Conservation (phyloP, 2,888 invertebrate genomes). For the Drosophila atroscutellata region DNA sequence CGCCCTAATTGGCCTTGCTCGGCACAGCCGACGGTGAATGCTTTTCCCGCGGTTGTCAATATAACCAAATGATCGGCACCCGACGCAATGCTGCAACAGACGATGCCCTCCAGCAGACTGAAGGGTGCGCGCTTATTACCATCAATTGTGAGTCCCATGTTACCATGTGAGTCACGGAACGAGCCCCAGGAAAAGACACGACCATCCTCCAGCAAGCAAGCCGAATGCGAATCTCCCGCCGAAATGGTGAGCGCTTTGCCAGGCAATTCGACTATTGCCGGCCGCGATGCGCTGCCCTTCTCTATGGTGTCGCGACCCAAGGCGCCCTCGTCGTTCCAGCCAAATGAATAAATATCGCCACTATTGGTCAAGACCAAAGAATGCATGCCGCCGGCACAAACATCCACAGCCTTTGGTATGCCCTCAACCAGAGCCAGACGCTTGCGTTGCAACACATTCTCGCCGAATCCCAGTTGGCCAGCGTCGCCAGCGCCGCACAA, state of each 20-base stretch:
- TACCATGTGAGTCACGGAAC: constrained; percentile 96
- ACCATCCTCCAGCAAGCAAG: constrained; percentile 93
- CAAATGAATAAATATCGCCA: constrained; percentile 89
- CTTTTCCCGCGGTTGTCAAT: constrained; percentile 88
- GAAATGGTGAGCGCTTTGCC: constrained; percentile 89
- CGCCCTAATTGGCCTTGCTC: constrained; percentile 98
- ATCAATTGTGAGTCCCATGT: constrained; percentile 94
- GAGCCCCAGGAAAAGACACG: constrained; percentile 96
- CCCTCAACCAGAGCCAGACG: constrained; percentile 87
- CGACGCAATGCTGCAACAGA: constrained; percentile 93
- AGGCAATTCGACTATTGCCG: constrained; percentile 88
- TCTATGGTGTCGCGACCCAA: constrained; percentile 92
- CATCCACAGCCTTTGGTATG: constrained; percentile 88
- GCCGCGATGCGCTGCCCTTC: constrained; percentile 90
- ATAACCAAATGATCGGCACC: constrained; percentile 96
- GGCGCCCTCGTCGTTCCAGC: constrained; percentile 99
- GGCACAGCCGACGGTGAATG: constrained; percentile 95
- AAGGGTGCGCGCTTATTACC: too few species aligned
- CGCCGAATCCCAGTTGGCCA: too few species aligned
- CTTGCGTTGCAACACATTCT: constrained; percentile 87
- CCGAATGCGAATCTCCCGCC: constrained; percentile 98
- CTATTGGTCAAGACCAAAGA: constrained; percentile 91
- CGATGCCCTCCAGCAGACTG: constrained; percentile 87
- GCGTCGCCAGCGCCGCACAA: too few species aligned
- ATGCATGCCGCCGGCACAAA: constrained; percentile 98